Evolutionary conservation across 35 echinoderm and acorn worm genomes (phyloP), one percentile per base, ranked within the genome.

Genomic region (Ophiothrix spiculata): DNA sequence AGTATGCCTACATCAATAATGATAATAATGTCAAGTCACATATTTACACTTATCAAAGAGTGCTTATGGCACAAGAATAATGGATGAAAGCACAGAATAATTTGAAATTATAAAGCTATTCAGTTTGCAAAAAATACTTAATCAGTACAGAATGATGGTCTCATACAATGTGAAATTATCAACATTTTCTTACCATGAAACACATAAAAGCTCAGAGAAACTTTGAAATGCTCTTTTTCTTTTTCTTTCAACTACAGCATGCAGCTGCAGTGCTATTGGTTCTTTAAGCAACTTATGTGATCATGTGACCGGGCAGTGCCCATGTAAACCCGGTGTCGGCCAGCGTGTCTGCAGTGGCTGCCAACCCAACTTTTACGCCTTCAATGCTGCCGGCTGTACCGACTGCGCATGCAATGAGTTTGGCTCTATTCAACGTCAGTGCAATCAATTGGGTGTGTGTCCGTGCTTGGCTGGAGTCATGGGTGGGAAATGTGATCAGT

Each of bases 401-500:
- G 91, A 79, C 14, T 99, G 96, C 38, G 73, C 64, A 6, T 99
- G 96, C 56, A 94, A 94, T 82, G 84, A 84, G 54, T 94, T 86
- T 98, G 96, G 92, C n/a, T 99, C 92, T 2, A 19, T 42, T 31
- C 77, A 34, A 16, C 85, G 86, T 1, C 96, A 99, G 90, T 99
- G 96, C 56, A 75, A 74, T 64, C 25, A 63, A 0, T 40, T 4
- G 33, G 96, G 96, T 16, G 34, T 77, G 12, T 99, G 96, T 84
- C 91, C 92, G 13, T 99, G 96, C 76, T 75, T 80, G 36, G 34
- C 40, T 1, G 96, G 96, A 0, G 84, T 99, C 4, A 80, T 54
- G 0, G 86, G 84, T 4, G 78, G 89, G 46, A 21, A 33, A 16
- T 99, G 96, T 84, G 79, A 87, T 76, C 40, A 90, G 81, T 99